Base-by-base conservation (phyloP, 2,888 invertebrate species). In the Diarsia rubi region DNA sequence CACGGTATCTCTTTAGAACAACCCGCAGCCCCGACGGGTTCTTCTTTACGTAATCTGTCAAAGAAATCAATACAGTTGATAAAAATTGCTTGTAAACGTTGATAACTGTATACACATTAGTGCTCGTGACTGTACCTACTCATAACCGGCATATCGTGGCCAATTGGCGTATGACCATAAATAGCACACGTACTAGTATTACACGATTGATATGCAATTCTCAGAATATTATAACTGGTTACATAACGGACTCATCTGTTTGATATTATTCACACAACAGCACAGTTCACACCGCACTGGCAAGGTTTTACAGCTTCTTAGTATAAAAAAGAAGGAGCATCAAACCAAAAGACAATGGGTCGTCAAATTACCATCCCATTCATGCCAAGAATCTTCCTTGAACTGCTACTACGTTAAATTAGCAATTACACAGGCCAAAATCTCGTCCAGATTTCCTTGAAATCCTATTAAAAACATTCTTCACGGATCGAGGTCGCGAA, bases 401-500 rank as follows among this genome's bases (percentile, higher is more conserved):
- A 79, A 64, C 21, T 82, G 63, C 27, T 62, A 82, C 57, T 65
- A 60, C 42, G 65, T 42, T 54, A 69, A 81, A 68, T 75, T 47
- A 63, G 62, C 42, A 67, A 76, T 82, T 66, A 79, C 62, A 67
- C 45, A 77, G 59, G 52, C 49, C 69, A 47, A 42, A 63, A 31
- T 64, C 57, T 79, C 42, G 31, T 69, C 16, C 45, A 70, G 78
- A 79, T 82, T 82, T 77, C 14, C 62, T 67, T 57, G 67, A 77
- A 79, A 82, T 79, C 82, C 69, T 77, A 82, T 79, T 82, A 82
- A 82, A 70, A 77, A 79, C 83, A 79, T 82, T 79, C 83, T 69
- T 79, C 70, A 78, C 31, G 70, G 52, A 79, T 82, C 83, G 83
- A 78, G 83, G 79, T 64, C 78, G 57, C 54, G 64, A 82, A 78